These are phyloP conservation scores for Eurois occulta DNA, from an alignment of 2,888 invertebrate species.

Conservation along the genomic window DNA sequence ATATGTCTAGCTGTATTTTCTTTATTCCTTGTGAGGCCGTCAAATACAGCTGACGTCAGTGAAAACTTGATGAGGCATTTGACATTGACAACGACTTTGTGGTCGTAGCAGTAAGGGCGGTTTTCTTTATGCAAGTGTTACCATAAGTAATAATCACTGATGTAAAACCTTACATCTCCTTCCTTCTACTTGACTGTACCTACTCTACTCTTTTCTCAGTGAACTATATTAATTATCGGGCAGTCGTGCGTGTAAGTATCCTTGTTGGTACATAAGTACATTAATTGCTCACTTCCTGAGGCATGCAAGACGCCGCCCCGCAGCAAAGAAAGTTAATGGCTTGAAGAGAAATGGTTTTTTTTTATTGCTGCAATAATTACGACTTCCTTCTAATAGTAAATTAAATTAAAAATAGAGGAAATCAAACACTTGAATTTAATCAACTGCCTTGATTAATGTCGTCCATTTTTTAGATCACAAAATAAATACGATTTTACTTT, in stretches of 20 bases:
- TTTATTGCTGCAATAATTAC: conserved; percentile 22
- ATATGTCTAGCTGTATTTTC: conserved; percentile 15
- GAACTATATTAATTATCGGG: conserved; percentile 46
- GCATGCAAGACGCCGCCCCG: conserved; percentile 47
- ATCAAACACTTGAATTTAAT: conserved; percentile 30
- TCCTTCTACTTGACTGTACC: not conserved
- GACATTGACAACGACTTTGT: not conserved
- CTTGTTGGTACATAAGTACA: conserved; percentile 59
- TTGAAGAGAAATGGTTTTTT: conserved; percentile 32
- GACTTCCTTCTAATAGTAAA: conserved; percentile 42
- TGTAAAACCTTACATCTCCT: not conserved
- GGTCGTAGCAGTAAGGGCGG: not conserved
- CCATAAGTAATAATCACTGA: not conserved
- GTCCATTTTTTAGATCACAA: conserved; percentile 1
- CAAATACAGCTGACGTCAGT: not conserved
- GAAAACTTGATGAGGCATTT: not conserved
- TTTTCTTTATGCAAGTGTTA: not conserved
- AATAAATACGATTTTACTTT: conserved; percentile 8
- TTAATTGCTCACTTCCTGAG: conserved; percentile 60
- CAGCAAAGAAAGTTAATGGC: conserved; percentile 55
- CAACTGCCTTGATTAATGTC: conserved; percentile 25
- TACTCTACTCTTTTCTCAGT: conserved; percentile 18
- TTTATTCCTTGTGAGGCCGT: not conserved
- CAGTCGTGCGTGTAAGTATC: conserved; percentile 53
- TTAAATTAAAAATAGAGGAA: conserved; percentile 14